Evolutionary conservation across 2,888 invertebrate genomes (phyloP).

Genomic region (Alloplasta piceator): DNA sequence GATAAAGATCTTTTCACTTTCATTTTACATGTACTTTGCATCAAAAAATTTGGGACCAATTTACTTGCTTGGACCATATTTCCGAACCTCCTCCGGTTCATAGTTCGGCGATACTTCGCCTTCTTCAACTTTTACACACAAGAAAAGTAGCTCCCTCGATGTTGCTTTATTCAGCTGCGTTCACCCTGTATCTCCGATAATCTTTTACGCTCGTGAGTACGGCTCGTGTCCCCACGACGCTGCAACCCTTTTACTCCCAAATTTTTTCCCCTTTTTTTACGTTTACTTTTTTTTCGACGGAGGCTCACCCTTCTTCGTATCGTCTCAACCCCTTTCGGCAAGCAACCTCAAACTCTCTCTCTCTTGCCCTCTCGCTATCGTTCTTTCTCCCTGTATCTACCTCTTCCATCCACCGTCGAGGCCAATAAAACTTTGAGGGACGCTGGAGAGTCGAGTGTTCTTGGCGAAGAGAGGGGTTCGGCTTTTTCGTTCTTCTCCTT

Average conservation of each 20-base stretch:
- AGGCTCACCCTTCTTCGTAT: conserved; percentile 43
- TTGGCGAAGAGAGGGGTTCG: conserved; percentile 66
- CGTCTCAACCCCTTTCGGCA: conserved; percentile 33
- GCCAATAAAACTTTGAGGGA: conserved; percentile 71
- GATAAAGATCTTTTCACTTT: too few relatives aligned
- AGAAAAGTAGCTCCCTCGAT: neutral
- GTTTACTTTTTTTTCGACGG: conserved; percentile 51
- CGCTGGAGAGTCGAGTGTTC: conserved; percentile 68
- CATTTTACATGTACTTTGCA: too few relatives aligned
- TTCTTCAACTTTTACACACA: conserved; percentile 31
- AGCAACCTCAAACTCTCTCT: conserved; percentile 42
- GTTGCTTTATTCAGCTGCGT: conserved; percentile 15
- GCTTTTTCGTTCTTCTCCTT: conserved; percentile 59
- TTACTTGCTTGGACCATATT: too few relatives aligned
- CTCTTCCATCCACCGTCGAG: conserved; percentile 65
- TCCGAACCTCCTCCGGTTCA: neutral
- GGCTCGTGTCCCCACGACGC: conserved; percentile 33
- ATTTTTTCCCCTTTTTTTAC: conserved; percentile 22
- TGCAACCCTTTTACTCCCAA: conserved; percentile 54
- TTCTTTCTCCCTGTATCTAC: conserved; percentile 31
- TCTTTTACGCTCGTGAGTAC: conserved; percentile 79
- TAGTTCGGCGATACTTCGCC: conserved; percentile 40
- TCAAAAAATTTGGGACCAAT: too few relatives aligned
- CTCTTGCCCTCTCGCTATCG: conserved; percentile 16
- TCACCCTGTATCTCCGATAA: conserved; percentile 74